Conservation (phyloP, 2,797 vertebrate species). For the Pangasius larnaudii region DNA sequence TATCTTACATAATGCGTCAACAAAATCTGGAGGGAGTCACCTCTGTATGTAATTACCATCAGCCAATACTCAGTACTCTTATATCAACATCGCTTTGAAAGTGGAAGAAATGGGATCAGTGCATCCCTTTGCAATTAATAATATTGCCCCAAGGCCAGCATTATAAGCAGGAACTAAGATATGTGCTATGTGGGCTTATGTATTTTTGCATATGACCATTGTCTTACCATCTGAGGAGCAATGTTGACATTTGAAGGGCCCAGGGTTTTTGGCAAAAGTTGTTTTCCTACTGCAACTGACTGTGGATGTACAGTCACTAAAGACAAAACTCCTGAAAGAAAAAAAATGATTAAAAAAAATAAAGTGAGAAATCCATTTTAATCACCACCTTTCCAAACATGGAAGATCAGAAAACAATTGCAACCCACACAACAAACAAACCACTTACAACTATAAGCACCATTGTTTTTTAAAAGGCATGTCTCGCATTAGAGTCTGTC, state of each 20-base stretch:
- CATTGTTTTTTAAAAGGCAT: background rate
- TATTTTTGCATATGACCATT: background rate
- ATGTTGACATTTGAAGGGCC: constrained; percentile 98
- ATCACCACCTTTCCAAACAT: background rate
- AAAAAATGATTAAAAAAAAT: background rate
- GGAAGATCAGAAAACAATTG: background rate
- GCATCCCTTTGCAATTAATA: background rate
- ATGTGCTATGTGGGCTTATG: background rate
- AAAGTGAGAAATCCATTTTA: background rate
- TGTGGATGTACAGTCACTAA: constrained; percentile 94
- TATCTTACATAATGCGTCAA: background rate
- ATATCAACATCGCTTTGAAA: background rate
- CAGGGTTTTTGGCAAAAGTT: constrained; percentile 98
- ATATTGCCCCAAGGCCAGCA: background rate
- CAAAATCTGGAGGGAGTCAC: background rate
- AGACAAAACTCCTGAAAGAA: constrained; percentile 88
- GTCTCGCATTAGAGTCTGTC: background rate
- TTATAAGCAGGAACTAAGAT: background rate
- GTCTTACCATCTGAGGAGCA: constrained; percentile 93
- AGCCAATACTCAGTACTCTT: background rate
- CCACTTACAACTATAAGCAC: background rate
- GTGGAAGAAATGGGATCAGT: background rate
- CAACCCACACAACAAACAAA: background rate
- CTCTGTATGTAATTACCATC: background rate
- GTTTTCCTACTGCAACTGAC: constrained; percentile 88